Percentiles rank a stretch among this genome's conserved stretches.
These are phyloP conservation scores for Pluvianellus socialis DNA, from an alignment of 2,113 vertebrate species.

Conservation along the genomic window DNA sequence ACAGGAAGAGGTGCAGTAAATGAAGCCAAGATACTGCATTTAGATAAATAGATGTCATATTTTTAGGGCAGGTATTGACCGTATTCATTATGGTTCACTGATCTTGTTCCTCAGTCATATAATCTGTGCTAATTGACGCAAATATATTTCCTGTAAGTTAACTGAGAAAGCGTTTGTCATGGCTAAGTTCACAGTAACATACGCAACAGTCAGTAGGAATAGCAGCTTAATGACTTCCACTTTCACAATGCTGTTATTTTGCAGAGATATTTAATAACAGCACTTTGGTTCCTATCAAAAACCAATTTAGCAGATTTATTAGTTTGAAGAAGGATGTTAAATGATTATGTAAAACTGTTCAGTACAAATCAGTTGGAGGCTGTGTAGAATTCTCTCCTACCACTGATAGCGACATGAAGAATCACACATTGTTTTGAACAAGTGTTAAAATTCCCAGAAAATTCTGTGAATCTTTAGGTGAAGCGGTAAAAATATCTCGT, in stretches of 20 bases:
- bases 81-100: background rate
- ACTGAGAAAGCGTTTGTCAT: constrained; percentile 9
- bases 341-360: constrained; percentile 43
- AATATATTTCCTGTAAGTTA: background rate
- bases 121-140: background rate
- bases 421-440: constrained; percentile 59
- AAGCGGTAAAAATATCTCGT: constrained; percentile 57
- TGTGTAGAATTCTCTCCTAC: constrained; percentile 28
- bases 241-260: constrained; percentile 46
- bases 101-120: background rate
- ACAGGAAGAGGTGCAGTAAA: background rate
- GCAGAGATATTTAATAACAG: constrained; percentile 12
- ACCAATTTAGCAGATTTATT: constrained; percentile 53
- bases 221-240: constrained; percentile 26
- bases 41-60: background rate
- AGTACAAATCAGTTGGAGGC: constrained; percentile 27
- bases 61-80: background rate
- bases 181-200: background rate
- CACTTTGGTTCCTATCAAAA: constrained; percentile 25
- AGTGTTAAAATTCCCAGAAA: constrained; percentile 61
- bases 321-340: constrained; percentile 49
- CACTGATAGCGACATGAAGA: constrained; percentile 16
- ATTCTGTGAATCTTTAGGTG: constrained; percentile 47
- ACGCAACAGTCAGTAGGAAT: background rate
- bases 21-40: background rate